These are phyloP conservation scores for Siderastrea radians DNA, from an alignment of 92 coral and sea anemone genomes.

Conservation along the genomic window DNA sequence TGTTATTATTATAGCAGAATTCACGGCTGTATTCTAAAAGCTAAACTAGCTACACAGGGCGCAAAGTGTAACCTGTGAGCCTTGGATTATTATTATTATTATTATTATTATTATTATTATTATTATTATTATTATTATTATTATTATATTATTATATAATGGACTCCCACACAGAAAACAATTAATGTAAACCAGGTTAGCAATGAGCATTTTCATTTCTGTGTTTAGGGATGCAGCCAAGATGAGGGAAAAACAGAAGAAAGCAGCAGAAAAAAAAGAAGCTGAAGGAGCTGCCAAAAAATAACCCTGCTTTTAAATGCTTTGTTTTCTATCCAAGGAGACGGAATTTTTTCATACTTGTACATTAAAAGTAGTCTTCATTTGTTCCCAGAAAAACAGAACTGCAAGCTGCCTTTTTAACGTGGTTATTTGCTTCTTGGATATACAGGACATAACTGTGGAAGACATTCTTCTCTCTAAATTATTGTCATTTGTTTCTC, in stretches of 20 bases:
- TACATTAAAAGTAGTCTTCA: neutral
- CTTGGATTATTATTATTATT: neutral
- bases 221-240: slow-evolving; percentile 73
- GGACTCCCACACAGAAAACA: too few species aligned
- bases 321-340: neutral
- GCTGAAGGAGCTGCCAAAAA: slow-evolving; percentile 59
- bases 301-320: slow-evolving; percentile 5
- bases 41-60: too few species aligned
- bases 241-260: slow-evolving; percentile 77
- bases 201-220: neutral
- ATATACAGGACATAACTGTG: neutral
- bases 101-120: neutral
- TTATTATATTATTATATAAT: too few species aligned
- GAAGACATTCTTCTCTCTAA: neutral
- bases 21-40: too few species aligned
- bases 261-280: slow-evolving; percentile 69
- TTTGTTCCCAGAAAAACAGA: neutral
- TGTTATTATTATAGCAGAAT: too few species aligned
- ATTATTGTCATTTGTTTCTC: neutral
- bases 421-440: neutral
- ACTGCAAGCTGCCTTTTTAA: neutral
- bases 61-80: too few species aligned
- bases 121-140: neutral
- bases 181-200: neutral
- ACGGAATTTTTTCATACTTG: neutral